Base-by-base conservation (phyloP, 2,888 invertebrate genomes). In the Lasioglossum morio region DNA sequence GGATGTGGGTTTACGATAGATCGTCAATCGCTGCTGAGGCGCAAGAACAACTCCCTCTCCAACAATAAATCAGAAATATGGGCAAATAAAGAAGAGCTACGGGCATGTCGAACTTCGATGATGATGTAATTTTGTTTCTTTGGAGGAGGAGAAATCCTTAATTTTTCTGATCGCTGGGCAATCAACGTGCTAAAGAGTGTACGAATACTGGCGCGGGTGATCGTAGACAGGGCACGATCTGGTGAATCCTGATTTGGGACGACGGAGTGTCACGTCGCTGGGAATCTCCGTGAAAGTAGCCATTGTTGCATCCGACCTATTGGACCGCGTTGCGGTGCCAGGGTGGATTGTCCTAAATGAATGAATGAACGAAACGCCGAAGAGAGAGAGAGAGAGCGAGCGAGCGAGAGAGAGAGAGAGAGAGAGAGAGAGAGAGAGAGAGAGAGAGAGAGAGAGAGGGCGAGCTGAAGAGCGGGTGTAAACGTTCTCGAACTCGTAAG, bases 311-410 rank as follows among this genome's bases (percentile, higher is more conserved):
- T 3, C 12, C 46, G 37, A 63, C 40, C 23, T 14, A 19, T 66
- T 48, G 72, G 43, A 73, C 66, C 66, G 57, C 72, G 72, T 57
- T 48, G 70, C 43, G 53, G 53, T 79, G 77, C 69, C 66, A 63
- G 30, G 63, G 63, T 63, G 63, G 63, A 63, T 63, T 30, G 63
- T 63, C 63, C 63, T 63, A 30, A 63, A 16, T 30, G 63, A 63
- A 63, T 30, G 63, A 63, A 63, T 63, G 63, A 30, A 30, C 30
- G 30, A 16, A 30, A 63, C 16, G 16, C 1, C 27, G 27, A n/a
- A 10, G n/a, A 12, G n/a, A 16, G 48, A 7, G 48, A 19, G 48
- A 46, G 40, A 40, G 46, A 4, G 16, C 16, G 16, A n/a, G n/a
- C n/a, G n/a, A n/a, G n/a, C n/a, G 60, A 5, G 30, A 14, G 30